phyloP scores from a whole-genome alignment of 2,113 vertebrate species.

The Accipiter cooperii region DNA sequence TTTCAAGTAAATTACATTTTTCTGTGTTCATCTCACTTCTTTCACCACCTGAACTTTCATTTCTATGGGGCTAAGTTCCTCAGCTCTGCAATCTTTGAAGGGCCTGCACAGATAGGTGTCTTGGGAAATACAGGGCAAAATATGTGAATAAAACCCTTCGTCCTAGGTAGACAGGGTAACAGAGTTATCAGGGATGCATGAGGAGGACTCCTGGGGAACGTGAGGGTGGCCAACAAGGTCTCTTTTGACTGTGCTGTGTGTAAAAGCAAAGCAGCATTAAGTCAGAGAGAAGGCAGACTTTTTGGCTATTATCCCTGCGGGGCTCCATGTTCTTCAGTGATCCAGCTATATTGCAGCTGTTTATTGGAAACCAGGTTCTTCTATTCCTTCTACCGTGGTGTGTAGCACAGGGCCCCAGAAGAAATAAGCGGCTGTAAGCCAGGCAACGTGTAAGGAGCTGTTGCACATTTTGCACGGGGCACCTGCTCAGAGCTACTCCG shows the following conservation, averaged over 20 bases:
- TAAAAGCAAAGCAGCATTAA: neutral
- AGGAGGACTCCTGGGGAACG: neutral
- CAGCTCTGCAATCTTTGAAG: neutral
- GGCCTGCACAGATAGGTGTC: neutral
- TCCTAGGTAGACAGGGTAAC: neutral
- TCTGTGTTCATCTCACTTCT: neutral
- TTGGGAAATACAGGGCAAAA: neutral
- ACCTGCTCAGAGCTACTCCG: neutral
- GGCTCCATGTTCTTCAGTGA: neutral
- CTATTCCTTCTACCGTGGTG: rapidly evolving
- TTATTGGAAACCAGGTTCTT: neutral
- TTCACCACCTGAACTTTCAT: neutral
- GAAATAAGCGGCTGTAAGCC: neutral
- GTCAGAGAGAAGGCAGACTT: neutral
- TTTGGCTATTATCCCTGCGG: neutral
- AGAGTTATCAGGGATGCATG: neutral
- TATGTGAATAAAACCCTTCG: neutral
- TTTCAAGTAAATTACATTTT: neutral
- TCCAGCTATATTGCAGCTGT: neutral
- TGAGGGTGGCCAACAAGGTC: neutral
- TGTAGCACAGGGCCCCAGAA: neutral
- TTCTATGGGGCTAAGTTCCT: neutral
- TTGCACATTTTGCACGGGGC: neutral
- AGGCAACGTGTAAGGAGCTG: neutral
- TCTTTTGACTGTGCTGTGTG: neutral